Conservation (phyloP, 2,113 vertebrate genomes). For the Cyphomyrus plagiostoma region DNA sequence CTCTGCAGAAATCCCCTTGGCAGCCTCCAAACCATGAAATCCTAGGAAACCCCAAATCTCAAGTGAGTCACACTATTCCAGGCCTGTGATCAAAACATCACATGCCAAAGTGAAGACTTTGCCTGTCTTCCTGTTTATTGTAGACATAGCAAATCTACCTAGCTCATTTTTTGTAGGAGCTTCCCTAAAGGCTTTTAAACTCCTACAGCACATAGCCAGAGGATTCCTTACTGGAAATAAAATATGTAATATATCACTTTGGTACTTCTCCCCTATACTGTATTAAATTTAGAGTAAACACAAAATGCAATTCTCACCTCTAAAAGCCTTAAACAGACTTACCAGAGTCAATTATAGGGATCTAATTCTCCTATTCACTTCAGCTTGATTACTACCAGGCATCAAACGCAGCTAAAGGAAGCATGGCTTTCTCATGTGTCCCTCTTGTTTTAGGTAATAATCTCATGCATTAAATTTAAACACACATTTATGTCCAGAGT, state of each 20-base stretch:
- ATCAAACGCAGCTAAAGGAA: background rate
- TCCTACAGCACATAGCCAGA: background rate
- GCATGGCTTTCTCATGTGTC: background rate
- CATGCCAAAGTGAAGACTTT: background rate
- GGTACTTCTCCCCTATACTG: background rate
- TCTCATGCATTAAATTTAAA: background rate
- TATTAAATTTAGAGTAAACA: background rate
- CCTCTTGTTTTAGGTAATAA: background rate
- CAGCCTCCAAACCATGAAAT: conserved; percentile 56
- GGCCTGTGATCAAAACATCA: background rate
- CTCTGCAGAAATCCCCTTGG: conserved; percentile 34
- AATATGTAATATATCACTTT: background rate
- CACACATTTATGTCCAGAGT: background rate
- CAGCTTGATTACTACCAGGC: background rate
- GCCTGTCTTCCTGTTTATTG: background rate
- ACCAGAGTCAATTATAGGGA: background rate
- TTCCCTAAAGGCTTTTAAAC: background rate
- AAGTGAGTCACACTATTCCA: background rate
- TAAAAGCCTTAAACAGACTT: background rate
- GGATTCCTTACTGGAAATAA: background rate
- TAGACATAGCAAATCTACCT: background rate
- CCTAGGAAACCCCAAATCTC: conserved; percentile 21
- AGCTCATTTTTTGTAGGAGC: background rate
- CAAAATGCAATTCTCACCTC: background rate
- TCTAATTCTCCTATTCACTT: background rate